Base-by-base conservation (phyloP, 2,888 invertebrate genomes). In the Desoria tigrina region DNA sequence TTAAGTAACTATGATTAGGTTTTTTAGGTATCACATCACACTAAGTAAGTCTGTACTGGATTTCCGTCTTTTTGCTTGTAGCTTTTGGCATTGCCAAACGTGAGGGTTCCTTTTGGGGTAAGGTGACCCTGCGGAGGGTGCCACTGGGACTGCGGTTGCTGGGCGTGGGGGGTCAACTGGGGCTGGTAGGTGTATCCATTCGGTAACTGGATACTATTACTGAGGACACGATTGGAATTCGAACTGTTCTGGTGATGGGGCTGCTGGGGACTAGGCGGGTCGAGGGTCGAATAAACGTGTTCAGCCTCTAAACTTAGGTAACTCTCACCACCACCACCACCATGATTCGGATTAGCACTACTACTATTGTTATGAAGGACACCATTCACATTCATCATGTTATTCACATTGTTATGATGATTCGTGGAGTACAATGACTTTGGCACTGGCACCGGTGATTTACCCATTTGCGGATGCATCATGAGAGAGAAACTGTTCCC, bases 241-340 rank as follows among this genome's bases (percentile, higher is more conserved):
- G 4, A 16, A 4, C 4, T 39, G 7, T 50, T 42, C 39, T 55
- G 64, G 7, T 65, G 64, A 49, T 63, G 66, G 32, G 63, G 55
- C 57, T 67, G 70, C 62, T 73, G 75, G 21, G 74, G 74, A 72
- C 73, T 73, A 62, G 76, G 76, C 57, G 74, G 74, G 61, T 74
- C 74, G 45, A 74, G 63, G 4, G 72, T 68, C 18, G 74, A 74
- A 63, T 76, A 76, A 11, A 74, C 74, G 51, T 76, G 76, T 51
- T 76, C 76, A 23, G 71, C 76, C 26, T 74, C 76, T 42, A 71
- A 42, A 70, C 74, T 72, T 66, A 74, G 69, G 74, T 76, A 74
- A 74, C 76, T 74, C 60, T 73, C 76, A 60, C 73, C 72, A 55
- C 65, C 65, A 42, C 42, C 45, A 3, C 56, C 50, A 45, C 51